Base-by-base conservation (phyloP, 2,113 vertebrate genomes). In the Calyptomena viridis region DNA sequence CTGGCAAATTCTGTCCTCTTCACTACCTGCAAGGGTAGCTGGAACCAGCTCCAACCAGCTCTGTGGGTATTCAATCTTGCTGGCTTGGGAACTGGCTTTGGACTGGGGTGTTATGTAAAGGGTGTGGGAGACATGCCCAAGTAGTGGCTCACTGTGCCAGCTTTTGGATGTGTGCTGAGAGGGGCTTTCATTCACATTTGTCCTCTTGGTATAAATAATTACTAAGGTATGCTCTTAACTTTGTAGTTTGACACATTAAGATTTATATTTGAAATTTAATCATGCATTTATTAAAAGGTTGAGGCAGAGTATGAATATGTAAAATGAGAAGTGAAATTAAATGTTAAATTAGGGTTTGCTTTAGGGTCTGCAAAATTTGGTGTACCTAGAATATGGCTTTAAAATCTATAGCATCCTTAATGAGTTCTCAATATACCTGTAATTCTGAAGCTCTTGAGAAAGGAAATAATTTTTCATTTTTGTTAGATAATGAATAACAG, bases 401-500 rank as follows among this genome's bases (percentile, higher is more conserved):
- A 94, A 96, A 94, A 89, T 33, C n/a, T 68, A 64, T 58, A 81
- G 58, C 31, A 87, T 22, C 24, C 15, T 67, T 91, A 97, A 92
- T 71, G 85, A 93, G 24, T 90, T 96, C 89, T 90, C 84, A 89
- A 23, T 82, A 87, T 80, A 89, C 52, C 59, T 87, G 19, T n/a
- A 72, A 89, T 90, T 89, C 40, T 84, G 50, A 86, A 90, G 47
- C 60, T 82, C 63, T 95, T 89, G 91, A 84, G 87, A 95, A 94
- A 67, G 72, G 53, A 86, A 93, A 84, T 87, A 58, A 62, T 84
- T 95, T 95, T 77, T 94, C 73, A 40, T 93, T 97, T 91, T 91
- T 95, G 31, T 88, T 93, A 80, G 69, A 40, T 74, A 84, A 89
- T 89, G 89, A 96, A 88, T 84, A 91, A 71, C 47, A 87, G 86